phyloP scores from a whole-genome alignment of 2,888 invertebrate species.

The Tuta absoluta region DNA sequence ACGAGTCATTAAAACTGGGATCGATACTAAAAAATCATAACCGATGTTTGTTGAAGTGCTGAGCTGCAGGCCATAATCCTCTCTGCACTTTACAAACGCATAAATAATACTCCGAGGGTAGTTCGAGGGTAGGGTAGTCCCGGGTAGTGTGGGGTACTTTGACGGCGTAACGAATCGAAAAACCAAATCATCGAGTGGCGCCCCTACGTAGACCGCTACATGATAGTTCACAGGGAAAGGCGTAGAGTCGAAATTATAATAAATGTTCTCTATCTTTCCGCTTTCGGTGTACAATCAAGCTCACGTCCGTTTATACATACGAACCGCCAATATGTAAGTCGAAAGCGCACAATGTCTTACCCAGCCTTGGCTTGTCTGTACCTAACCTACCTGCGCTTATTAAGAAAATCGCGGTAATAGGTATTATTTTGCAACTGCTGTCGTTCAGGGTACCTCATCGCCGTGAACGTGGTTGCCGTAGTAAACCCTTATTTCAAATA shows the following conservation, averaged over 20 bases:
- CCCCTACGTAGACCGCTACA: slow-evolving; percentile 77
- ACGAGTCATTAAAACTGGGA: slow-evolving; percentile 43
- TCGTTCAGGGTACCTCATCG: too few species aligned
- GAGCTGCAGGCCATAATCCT: slow-evolving; percentile 75
- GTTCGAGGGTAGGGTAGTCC: slow-evolving; percentile 66
- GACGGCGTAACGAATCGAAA: slow-evolving; percentile 82
- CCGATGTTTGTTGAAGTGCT: slow-evolving; percentile 79
- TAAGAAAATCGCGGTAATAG: too few species aligned
- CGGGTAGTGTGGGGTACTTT: slow-evolving; percentile 72
- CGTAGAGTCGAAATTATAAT: slow-evolving; percentile 49
- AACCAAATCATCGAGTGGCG: slow-evolving; percentile 82
- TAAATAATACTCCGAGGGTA: slow-evolving; percentile 82
- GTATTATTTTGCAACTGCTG: too few species aligned
- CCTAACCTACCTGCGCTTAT: too few species aligned
- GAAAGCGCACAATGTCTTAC: too few species aligned
- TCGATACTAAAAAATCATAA: slow-evolving; percentile 57
- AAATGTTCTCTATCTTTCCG: slow-evolving; percentile 16
- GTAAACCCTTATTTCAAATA: too few species aligned
- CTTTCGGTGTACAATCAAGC: neutral
- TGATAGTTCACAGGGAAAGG: slow-evolving; percentile 68
- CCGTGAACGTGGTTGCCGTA: too few species aligned
- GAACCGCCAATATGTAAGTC: too few species aligned
- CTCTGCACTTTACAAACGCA: slow-evolving; percentile 79
- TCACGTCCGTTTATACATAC: too few species aligned
- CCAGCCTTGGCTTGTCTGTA: too few species aligned